phyloP scores from a whole-genome alignment of 2,113 vertebrate species.

The Alethe castanea region DNA sequence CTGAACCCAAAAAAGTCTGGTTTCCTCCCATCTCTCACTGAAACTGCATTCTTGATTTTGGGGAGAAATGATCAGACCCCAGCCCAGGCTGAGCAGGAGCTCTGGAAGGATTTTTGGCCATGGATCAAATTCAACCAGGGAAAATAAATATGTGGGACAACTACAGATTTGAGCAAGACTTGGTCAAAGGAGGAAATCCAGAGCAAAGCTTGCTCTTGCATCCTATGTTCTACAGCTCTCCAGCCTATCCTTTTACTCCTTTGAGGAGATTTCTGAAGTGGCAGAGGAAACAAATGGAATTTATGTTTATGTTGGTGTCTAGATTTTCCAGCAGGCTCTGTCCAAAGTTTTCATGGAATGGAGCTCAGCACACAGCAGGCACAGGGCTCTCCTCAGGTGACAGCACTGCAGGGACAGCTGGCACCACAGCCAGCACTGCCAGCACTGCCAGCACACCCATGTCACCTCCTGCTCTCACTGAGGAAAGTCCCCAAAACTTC shows the following conservation, averaged over 20 bases:
- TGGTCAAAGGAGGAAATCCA: neutral
- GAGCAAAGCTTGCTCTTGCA: neutral
- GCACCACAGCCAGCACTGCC: accelerated
- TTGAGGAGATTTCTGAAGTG: neutral
- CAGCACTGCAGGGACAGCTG: neutral
- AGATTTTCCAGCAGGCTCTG: neutral
- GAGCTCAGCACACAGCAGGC: neutral
- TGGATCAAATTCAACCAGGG: neutral
- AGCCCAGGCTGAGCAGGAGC: neutral
- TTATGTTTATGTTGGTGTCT: neutral
- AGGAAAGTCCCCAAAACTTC: neutral
- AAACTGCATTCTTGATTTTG: neutral
- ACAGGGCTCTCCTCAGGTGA: neutral
- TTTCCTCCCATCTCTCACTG: neutral
- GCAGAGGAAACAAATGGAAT: neutral
- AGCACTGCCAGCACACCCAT: neutral
- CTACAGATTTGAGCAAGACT: neutral
- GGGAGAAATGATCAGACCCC: neutral
- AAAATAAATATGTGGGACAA: neutral
- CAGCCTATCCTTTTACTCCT: neutral
- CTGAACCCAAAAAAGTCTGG: neutral
- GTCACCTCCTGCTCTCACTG: neutral
- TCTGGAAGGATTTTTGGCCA: neutral
- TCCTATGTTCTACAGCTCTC: accelerated
- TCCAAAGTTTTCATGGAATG: accelerated